Evolutionary conservation across 1,140 invertebrate species (phyloP).

Genomic region (Cheumatopsyche charites): DNA sequence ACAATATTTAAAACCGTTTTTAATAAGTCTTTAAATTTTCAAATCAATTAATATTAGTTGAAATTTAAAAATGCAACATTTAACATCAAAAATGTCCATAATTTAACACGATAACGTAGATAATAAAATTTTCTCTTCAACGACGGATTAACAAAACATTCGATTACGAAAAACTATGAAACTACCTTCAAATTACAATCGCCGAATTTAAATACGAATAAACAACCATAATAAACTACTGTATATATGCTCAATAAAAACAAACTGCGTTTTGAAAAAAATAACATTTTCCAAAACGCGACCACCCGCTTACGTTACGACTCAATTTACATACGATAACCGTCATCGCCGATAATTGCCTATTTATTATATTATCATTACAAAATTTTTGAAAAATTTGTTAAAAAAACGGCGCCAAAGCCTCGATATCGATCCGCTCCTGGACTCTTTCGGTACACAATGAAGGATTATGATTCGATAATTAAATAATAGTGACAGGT

Average conservation of each 20-base stretch:
- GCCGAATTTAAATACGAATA: background rate
- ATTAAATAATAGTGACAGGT: slow-evolving; percentile 48
- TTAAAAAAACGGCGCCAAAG: no score
- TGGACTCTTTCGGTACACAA: slow-evolving; percentile 33
- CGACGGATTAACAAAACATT: background rate
- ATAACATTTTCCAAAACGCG: background rate
- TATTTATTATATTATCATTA: no score
- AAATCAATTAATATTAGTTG: no score
- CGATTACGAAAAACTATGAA: background rate
- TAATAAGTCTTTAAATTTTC: no score
- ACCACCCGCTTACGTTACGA: background rate
- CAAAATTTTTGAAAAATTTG: no score
- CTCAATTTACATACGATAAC: slow-evolving; percentile 5
- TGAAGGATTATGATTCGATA: slow-evolving; percentile 49
- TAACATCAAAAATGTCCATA: background rate
- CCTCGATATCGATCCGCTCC: background rate
- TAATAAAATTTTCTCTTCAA: background rate
- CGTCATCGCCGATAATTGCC: no score
- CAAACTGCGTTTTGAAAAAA: no score
- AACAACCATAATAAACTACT: background rate
- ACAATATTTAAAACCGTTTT: no score
- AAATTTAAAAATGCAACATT: no score
- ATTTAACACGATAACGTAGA: background rate
- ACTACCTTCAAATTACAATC: background rate
- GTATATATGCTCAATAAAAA: background rate